These are phyloP conservation scores for Aythya baeri DNA, from an alignment of 2,113 vertebrate genomes.

Conservation along the genomic window DNA sequence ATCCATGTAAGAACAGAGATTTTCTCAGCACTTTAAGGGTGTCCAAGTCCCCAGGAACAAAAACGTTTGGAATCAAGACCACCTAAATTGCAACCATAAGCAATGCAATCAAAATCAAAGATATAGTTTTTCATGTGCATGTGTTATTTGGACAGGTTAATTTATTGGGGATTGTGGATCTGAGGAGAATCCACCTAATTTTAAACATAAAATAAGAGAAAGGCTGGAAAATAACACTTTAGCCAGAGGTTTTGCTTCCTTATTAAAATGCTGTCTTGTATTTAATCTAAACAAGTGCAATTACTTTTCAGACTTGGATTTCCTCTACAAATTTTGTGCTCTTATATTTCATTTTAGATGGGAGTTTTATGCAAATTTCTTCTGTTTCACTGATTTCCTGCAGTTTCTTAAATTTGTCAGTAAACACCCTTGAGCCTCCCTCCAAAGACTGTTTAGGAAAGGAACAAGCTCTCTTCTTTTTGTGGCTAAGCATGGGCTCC, in stretches of 20 bases:
- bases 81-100: slow-evolving; percentile 25
- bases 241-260: not conserved
- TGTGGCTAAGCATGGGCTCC: slow-evolving; percentile 14
- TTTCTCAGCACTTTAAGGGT: not conserved
- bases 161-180: not conserved
- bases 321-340: slow-evolving; percentile 5
- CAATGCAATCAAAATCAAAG: slow-evolving; percentile 20
- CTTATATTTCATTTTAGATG: not conserved
- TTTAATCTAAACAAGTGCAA: slow-evolving; percentile 24
- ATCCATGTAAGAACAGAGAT: not conserved
- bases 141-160: not conserved
- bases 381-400: not conserved
- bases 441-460: slow-evolving; percentile 60
- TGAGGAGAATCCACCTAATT: not conserved
- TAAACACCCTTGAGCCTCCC: not conserved
- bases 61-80: not conserved
- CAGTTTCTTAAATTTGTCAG: not conserved
- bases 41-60: not conserved
- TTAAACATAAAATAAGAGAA: not conserved
- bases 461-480: not conserved
- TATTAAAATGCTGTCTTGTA: not conserved
- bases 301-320: slow-evolving; percentile 34
- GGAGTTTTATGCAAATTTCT: not conserved
- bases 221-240: not conserved
- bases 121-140: not conserved